Evolutionary conservation across 1,140 invertebrate genomes (phyloP).

Genomic region (Sarcophaga bullata): DNA sequence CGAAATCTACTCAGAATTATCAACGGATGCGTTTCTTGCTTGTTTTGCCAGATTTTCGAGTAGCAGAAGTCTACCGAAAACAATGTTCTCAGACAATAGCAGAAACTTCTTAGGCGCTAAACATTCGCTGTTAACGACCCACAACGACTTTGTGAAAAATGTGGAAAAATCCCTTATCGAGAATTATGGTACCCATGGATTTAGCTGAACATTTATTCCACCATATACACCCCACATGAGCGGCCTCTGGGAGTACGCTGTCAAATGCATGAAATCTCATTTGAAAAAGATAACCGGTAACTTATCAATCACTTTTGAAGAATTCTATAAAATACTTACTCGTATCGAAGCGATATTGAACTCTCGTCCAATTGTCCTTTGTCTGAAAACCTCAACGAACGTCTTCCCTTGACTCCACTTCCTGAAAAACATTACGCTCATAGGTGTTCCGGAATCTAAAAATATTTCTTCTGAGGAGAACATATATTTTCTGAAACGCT

Average conservation of each 20-base stretch:
- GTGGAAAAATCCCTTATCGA: background rate
- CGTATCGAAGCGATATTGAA: background rate
- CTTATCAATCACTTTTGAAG: background rate
- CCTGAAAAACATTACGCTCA: too few relatives aligned
- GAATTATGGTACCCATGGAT: background rate
- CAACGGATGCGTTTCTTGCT: conserved; percentile 3
- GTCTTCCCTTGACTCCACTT: too few relatives aligned
- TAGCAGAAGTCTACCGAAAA: background rate
- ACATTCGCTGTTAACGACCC: background rate
- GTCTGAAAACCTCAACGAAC: too few relatives aligned
- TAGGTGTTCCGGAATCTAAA: too few relatives aligned
- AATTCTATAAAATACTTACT: background rate
- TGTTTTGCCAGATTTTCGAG: background rate
- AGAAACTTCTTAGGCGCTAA: background rate
- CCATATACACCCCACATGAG: background rate
- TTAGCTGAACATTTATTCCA: background rate
- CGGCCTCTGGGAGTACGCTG: background rate
- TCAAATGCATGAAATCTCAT: background rate
- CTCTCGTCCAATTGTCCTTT: background rate
- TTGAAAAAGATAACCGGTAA: background rate
- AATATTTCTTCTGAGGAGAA: too few relatives aligned
- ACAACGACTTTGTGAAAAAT: background rate
- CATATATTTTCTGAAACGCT: too few relatives aligned
- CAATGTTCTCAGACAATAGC: background rate
- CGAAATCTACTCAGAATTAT: too few relatives aligned